Conservation (phyloP, 2,888 invertebrate genomes). For the Epicampocera succincta region DNA sequence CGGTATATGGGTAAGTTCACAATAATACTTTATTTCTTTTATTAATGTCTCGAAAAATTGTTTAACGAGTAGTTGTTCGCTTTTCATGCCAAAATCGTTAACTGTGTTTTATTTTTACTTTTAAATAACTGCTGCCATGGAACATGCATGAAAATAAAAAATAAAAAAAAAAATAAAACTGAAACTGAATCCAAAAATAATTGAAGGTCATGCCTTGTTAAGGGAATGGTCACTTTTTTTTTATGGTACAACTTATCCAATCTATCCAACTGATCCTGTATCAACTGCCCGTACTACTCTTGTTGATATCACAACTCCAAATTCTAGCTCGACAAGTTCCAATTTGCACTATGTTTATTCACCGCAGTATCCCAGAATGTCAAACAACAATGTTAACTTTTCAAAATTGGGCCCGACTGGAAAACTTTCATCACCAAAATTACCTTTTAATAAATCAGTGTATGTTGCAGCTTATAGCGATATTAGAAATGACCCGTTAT, state of each 20-base stretch:
- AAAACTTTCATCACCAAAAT: slow-evolving; percentile 72
- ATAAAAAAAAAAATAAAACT: slow-evolving; percentile 22
- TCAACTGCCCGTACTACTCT: slow-evolving; percentile 79
- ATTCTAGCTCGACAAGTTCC: slow-evolving; percentile 76
- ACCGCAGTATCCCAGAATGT: slow-evolving; percentile 79
- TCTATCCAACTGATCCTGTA: slow-evolving; percentile 85
- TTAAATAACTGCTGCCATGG: slow-evolving; percentile 68
- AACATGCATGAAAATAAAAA: slow-evolving; percentile 38
- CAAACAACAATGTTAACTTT: slow-evolving; percentile 74
- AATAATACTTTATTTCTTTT: not conserved
- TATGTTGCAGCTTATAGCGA: slow-evolving; percentile 70
- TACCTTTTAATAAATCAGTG: slow-evolving; percentile 75
- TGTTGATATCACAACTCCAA: slow-evolving; percentile 78
- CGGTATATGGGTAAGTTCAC: slow-evolving; percentile 88
- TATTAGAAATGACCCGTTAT: slow-evolving; percentile 72
- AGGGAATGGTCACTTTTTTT: slow-evolving; percentile 96
- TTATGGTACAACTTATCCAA: slow-evolving; percentile 90
- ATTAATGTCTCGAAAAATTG: not conserved
- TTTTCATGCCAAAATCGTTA: slow-evolving; percentile 40
- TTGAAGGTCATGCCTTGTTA: slow-evolving; percentile 90
- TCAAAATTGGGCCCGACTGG: slow-evolving; percentile 65
- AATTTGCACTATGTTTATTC: slow-evolving; percentile 80
- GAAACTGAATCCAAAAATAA: not conserved
- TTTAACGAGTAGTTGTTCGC: slow-evolving; percentile 10
- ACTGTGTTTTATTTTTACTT: slow-evolving; percentile 39